phyloP scores from a whole-genome alignment of 2,113 vertebrate genomes.

The Tachysurus vachellii region DNA sequence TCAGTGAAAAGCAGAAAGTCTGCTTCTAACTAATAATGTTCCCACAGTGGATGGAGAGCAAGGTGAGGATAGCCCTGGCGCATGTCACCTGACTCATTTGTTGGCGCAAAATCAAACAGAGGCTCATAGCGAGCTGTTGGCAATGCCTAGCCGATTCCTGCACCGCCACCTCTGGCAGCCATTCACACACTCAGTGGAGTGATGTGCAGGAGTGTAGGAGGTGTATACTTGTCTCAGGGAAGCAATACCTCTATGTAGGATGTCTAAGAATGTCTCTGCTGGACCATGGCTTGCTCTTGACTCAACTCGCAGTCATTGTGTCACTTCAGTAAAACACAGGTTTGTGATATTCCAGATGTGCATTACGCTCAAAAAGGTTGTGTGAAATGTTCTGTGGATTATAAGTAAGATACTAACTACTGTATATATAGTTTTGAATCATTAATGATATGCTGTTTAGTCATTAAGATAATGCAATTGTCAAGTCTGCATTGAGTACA shows the following conservation, averaged over 20 bases:
- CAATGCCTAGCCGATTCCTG: not conserved
- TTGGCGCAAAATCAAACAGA: constrained; percentile 30
- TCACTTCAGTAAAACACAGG: not conserved
- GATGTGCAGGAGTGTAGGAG: not conserved
- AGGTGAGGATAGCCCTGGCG: constrained; percentile 29
- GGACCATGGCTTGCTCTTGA: not conserved
- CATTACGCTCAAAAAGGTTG: not conserved
- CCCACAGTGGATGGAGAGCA: constrained; percentile 39
- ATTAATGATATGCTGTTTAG: not conserved
- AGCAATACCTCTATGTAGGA: too few species aligned
- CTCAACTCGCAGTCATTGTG: not conserved
- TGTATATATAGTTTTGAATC: not conserved
- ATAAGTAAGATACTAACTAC: not conserved
- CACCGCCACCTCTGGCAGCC: constrained; percentile 24
- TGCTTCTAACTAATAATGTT: constrained; percentile 44
- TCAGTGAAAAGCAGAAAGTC: constrained; percentile 25
- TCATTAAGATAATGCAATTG: not conserved
- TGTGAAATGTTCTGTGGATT: not conserved
- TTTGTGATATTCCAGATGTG: not conserved
- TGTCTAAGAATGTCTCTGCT: not conserved
- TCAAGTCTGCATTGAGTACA: not conserved
- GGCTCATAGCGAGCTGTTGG: constrained; percentile 6
- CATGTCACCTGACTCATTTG: constrained; percentile 40
- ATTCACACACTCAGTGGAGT: not conserved
- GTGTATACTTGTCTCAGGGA: not conserved